Conservation (phyloP, 2,888 invertebrate species). For the Melinaea menophilus region DNA sequence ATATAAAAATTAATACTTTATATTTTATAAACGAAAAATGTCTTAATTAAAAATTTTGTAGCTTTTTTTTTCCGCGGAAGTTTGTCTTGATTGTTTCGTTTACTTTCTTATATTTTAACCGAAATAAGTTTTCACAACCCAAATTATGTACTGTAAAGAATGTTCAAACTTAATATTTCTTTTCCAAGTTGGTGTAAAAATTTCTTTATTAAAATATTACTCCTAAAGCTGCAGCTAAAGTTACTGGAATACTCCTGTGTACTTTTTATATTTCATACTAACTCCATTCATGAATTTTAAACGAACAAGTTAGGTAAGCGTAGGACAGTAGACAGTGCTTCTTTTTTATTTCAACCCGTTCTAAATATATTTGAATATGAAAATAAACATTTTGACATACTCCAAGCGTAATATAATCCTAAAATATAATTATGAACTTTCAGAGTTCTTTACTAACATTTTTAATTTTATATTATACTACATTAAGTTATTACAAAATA, state of each 20-base stretch:
- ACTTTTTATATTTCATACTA: background rate
- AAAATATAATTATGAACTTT: too few relatives aligned
- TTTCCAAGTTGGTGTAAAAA: slow-evolving; percentile 14
- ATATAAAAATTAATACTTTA: too few relatives aligned
- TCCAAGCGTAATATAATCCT: too few relatives aligned
- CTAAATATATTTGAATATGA: too few relatives aligned
- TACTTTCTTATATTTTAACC: background rate
- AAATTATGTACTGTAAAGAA: slow-evolving; percentile 8
- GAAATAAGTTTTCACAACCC: background rate
- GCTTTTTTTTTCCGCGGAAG: background rate
- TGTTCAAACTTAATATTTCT: slow-evolving; percentile 19
- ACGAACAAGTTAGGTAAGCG: background rate
- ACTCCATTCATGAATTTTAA: slow-evolving; percentile 2
- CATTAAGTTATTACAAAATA: slow-evolving; percentile 23
- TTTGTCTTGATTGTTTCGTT: background rate
- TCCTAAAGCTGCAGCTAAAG: slow-evolving; percentile 7
- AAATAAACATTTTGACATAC: too few relatives aligned
- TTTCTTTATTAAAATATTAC: slow-evolving; percentile 18
- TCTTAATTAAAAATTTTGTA: background rate
- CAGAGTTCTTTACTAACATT: too few relatives aligned
- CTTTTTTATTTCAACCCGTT: too few relatives aligned
- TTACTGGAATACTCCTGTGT: slow-evolving; percentile 3
- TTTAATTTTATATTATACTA: background rate
- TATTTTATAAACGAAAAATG: too few relatives aligned
- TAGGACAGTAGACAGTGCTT: too few relatives aligned